Percentiles rank a stretch among this genome's conserved stretches.
These are phyloP conservation scores for Choloepus didactylus DNA, from an alignment of 2,797 vertebrate genomes.

Conservation along the genomic window DNA sequence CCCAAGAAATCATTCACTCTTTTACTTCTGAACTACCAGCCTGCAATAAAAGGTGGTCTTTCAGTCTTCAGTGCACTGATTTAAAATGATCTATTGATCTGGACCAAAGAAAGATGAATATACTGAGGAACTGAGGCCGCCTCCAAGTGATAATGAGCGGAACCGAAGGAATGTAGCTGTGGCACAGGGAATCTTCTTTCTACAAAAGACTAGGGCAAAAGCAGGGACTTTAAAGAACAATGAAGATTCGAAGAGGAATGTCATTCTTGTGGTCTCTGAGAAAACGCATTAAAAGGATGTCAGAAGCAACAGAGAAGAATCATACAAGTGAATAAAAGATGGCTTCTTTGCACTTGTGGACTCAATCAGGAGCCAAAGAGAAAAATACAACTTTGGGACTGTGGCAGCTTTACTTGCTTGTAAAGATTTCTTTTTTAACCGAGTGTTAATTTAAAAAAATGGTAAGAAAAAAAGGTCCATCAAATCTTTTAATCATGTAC, in stretches of 20 bases:
- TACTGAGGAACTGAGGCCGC: constrained; percentile 70
- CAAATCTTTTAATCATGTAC: not conserved
- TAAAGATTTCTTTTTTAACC: not conserved
- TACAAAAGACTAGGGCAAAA: constrained; percentile 77
- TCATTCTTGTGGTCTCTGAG: constrained; percentile 74
- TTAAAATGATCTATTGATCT: constrained; percentile 85
- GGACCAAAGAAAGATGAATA: constrained; percentile 78
- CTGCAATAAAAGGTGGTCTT: constrained; percentile 77
- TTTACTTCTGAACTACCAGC: constrained; percentile 75
- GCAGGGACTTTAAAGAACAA: constrained; percentile 77
- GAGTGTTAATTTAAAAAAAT: not conserved
- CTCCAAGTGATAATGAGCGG: constrained; percentile 79
- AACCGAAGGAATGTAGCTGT: constrained; percentile 78
- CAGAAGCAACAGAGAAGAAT: constrained; percentile 55
- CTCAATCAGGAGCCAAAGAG: not conserved
- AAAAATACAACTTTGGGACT: constrained; percentile 27
- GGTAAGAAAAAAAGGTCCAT: not conserved
- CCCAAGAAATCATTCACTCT: constrained; percentile 78
- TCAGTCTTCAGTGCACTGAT: constrained; percentile 77
- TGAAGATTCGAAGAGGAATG: constrained; percentile 59
- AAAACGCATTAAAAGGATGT: constrained; percentile 66
- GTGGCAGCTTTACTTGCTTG: constrained; percentile 45
- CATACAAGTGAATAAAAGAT: constrained; percentile 71
- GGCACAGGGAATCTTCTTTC: constrained; percentile 58
- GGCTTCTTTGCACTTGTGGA: constrained; percentile 19